Percentiles rank a stretch among this genome's conserved stretches.
phyloP scores from a whole-genome alignment of 2,888 invertebrate genomes.

The Emesis castigata region DNA sequence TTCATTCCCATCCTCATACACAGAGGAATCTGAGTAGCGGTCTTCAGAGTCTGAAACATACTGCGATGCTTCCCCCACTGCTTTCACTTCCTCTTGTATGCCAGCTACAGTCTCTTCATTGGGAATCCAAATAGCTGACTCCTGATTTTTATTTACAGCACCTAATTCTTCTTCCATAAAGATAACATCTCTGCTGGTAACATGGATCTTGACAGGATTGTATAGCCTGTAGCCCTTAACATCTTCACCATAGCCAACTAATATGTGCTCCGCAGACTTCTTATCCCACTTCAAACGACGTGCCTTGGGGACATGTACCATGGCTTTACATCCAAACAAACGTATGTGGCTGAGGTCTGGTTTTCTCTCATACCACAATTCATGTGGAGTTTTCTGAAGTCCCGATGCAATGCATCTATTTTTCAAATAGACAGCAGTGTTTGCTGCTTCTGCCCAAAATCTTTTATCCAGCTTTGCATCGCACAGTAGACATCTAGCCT shows the following conservation, averaged over 20 bases:
- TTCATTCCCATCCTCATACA: neutral
- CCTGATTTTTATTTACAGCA: neutral
- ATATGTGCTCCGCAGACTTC: constrained; percentile 3
- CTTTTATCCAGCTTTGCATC: too few relatives aligned
- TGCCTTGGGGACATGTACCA: neutral
- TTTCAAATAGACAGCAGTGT: neutral
- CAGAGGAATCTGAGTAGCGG: neutral
- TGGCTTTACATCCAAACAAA: neutral
- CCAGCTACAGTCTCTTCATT: neutral
- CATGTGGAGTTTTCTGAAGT: neutral
- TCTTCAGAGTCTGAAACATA: neutral
- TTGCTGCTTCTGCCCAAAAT: neutral
- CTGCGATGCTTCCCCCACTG: neutral
- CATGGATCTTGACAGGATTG: constrained; percentile 10
- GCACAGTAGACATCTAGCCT: too few relatives aligned
- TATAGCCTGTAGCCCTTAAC: constrained; percentile 12
- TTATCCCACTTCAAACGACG: neutral
- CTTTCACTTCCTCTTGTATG: neutral
- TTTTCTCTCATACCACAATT: neutral
- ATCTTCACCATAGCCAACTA: constrained; percentile 17
- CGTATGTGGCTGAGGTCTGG: neutral
- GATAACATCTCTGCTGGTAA: constrained; percentile 18
- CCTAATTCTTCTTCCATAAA: constrained; percentile 3
- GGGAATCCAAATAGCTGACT: neutral
- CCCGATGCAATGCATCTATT: neutral